phyloP scores from a whole-genome alignment of 2,888 invertebrate species.

The Cepaea hortensis region DNA sequence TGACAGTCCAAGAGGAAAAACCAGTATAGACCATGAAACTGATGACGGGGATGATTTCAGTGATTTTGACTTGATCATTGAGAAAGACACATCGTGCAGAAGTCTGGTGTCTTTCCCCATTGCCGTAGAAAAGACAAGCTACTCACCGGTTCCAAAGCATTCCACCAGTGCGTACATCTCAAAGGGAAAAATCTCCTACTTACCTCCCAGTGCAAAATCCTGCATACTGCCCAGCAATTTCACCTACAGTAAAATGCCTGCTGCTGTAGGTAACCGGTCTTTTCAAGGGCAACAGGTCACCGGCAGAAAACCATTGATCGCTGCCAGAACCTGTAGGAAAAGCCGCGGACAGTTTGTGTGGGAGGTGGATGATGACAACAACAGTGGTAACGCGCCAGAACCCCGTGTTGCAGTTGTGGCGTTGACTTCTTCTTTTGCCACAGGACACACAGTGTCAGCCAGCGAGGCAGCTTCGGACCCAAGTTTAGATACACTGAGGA shows the following conservation, averaged over 20 bases:
- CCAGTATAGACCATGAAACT: background rate
- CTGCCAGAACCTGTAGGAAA: slow-evolving; percentile 45
- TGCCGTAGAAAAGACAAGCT: background rate
- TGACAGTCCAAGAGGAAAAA: background rate
- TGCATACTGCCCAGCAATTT: background rate
- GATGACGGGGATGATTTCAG: slow-evolving; percentile 38
- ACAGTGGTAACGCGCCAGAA: background rate
- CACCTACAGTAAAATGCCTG: background rate
- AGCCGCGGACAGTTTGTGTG: slow-evolving; percentile 52
- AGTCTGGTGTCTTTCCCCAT: slow-evolving; percentile 7
- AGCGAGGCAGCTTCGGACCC: slow-evolving; percentile 19
- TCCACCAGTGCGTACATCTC: background rate
- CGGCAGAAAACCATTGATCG: slow-evolving; percentile 34
- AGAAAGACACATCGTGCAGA: slow-evolving; percentile 39
- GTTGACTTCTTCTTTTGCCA: background rate
- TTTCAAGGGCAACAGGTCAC: background rate
- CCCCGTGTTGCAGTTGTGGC: background rate
- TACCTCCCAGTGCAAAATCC: too few species aligned
- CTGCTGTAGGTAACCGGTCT: background rate
- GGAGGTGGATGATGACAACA: slow-evolving; percentile 52
- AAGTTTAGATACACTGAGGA: slow-evolving; percentile 28
- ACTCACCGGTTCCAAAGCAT: background rate
- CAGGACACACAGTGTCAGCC: background rate
- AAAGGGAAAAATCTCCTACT: background rate
- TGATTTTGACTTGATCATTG: slow-evolving; percentile 44